Evolutionary conservation across 1,140 invertebrate species (phyloP), one percentile per base, ranked within the genome.

Genomic region (Brachystomella parvula): DNA sequence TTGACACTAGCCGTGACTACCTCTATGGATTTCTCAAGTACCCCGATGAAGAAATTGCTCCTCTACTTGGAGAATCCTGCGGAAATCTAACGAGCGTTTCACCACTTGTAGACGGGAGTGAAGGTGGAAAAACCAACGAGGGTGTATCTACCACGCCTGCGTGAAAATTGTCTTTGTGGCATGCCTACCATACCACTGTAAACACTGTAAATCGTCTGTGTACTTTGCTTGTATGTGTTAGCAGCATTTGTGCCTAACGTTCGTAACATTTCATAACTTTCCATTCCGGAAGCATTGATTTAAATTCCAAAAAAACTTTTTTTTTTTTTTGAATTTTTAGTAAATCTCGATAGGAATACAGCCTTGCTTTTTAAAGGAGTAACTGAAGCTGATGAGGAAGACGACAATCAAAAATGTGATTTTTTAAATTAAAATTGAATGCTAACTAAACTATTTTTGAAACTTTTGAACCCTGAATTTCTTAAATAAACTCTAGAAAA

Each of bases 361-460:
- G 69, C 69, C 24, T 44, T 70, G 57, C 61, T 70, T 24, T 70
- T 70, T 60, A 64, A 70, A 35, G 69, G 69, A 32, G 63, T 67
- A 21, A 35, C 64, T 30, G 64, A 70, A 29, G 65, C 60, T 21
- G 32, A 60, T 60, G 32, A 19, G 28, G 28, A 12, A 19, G 58
- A 15, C 6, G 58, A 29, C 58, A 60, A 30, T 60, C 15, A 6
- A 60, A 6, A 29, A 9, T 60, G 9, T 12, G 17, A 60, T 30
- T 28, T 60, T 30, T 17, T 17, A 6, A 29, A 30, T 6, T 56
- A 17, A 6, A 12, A n/a, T 9, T n/a, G 12, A 56, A 24, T 9
- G 26, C 19, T 60, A 30, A 26, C 15, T 60, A 60, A 26, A 24
- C 49, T 24, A 56, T 56, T n/a, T 17, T 56, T 24, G 26, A 6